Percentiles rank a stretch among this genome's conserved stretches.
Evolutionary conservation across 2,888 invertebrate genomes (phyloP).

Genomic region (Glaucopsyche alexis): DNA sequence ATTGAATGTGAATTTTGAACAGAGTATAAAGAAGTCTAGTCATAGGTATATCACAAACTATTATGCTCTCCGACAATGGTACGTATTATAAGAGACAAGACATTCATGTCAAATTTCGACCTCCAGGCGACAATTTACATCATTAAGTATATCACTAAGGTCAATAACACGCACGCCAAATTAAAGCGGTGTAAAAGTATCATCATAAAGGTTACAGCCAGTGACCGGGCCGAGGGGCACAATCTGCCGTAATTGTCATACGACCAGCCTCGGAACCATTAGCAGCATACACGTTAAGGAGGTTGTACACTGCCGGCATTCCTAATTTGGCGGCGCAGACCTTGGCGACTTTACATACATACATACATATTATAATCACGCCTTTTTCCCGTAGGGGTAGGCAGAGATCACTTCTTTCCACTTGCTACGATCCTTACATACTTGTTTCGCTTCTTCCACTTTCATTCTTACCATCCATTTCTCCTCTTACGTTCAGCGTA

Average conservation of each 20-base stretch:
- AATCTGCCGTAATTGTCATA: constrained; percentile 70
- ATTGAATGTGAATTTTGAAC: too few relatives aligned
- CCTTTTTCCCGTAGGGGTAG: too few relatives aligned
- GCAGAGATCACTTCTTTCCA: too few relatives aligned
- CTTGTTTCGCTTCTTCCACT: too few relatives aligned
- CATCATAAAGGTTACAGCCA: constrained; percentile 15
- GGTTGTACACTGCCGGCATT: constrained; percentile 41
- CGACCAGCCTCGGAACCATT: constrained; percentile 59
- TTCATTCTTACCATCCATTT: too few relatives aligned
- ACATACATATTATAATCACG: too few relatives aligned
- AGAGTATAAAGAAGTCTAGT: too few relatives aligned
- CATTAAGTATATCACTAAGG: constrained; percentile 3
- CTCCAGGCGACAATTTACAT: constrained; percentile 11
- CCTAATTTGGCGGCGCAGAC: constrained; percentile 30
- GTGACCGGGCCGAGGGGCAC: constrained; percentile 53
- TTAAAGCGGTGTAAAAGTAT: not conserved
- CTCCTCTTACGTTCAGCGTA: too few relatives aligned
- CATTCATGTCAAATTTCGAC: not conserved
- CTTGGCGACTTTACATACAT: too few relatives aligned
- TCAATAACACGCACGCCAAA: constrained; percentile 21
- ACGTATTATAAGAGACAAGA: not conserved
- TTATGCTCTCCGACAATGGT: not conserved
- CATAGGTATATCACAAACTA: too few relatives aligned
- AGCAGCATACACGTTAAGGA: constrained; percentile 60
- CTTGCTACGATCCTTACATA: too few relatives aligned